These are phyloP conservation scores for Asteroscopus sphinx DNA, from an alignment of 2,888 invertebrate species.

Conservation along the genomic window DNA sequence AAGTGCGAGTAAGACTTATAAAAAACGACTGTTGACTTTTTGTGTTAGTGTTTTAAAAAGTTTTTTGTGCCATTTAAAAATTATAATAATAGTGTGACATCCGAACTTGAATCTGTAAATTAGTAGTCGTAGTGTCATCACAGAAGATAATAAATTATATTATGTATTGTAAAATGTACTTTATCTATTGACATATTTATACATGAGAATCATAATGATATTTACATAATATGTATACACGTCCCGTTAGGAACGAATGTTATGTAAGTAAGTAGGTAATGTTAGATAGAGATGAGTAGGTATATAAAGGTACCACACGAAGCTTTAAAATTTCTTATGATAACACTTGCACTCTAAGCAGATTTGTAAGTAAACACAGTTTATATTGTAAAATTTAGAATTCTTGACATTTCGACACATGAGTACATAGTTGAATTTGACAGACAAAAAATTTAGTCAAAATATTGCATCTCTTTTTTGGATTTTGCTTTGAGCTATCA, in stretches of 20 bases:
- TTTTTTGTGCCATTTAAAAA: constrained; percentile 90
- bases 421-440: constrained; percentile 33
- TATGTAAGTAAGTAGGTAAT: constrained; percentile 87
- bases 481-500: constrained; percentile 42
- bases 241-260: constrained; percentile 90
- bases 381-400: constrained; percentile 69
- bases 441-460: constrained; percentile 13
- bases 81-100: constrained; percentile 87
- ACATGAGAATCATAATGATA: constrained; percentile 86
- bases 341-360: constrained; percentile 88
- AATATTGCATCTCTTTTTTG: constrained; percentile 33
- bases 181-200: constrained; percentile 89
- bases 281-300: constrained; percentile 85
- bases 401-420: constrained; percentile 53
- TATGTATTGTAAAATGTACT: constrained; percentile 86
- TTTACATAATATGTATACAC: constrained; percentile 90
- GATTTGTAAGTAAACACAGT: constrained; percentile 80
- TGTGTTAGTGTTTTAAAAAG: constrained; percentile 89
- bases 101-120: constrained; percentile 89
- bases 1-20: constrained; percentile 79
- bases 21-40: constrained; percentile 84
- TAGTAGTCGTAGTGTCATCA: constrained; percentile 86
- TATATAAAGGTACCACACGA: constrained; percentile 87
- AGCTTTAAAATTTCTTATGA: constrained; percentile 90
- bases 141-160: constrained; percentile 87